These are phyloP conservation scores for Clarias batrachus DNA, from an alignment of 2,113 vertebrate species.

Conservation along the genomic window DNA sequence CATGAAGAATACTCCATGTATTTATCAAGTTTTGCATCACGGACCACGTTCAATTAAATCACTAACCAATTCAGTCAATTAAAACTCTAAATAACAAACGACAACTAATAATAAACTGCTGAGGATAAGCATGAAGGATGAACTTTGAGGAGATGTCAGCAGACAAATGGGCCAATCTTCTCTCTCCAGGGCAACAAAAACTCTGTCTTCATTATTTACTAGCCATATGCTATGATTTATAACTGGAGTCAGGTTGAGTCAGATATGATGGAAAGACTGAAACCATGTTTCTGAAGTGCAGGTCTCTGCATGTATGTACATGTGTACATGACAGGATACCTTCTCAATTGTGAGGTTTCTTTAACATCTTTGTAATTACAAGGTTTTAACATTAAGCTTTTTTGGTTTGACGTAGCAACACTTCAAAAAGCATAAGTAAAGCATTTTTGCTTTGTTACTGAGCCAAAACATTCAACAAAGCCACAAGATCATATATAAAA, in stretches of 20 bases:
- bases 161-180: constrained; percentile 24
- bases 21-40: background rate
- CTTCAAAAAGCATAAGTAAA: constrained; percentile 40
- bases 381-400: constrained; percentile 17
- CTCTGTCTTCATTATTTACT: constrained; percentile 62
- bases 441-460: constrained; percentile 22
- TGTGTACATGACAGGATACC: constrained; percentile 9
- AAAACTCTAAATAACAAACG: background rate
- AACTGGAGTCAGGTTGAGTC: constrained; percentile 53
- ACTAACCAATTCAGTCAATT: background rate
- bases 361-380: constrained; percentile 34
- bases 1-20: background rate
- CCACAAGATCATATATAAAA: constrained; percentile 5
- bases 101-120: background rate
- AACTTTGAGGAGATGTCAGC: constrained; percentile 20
- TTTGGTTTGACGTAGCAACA: constrained; percentile 28
- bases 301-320: constrained; percentile 15
- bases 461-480: constrained; percentile 1
- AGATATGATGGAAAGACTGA: constrained; percentile 35
- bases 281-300: constrained; percentile 12
- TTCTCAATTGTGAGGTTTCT: constrained; percentile 1
- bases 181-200: constrained; percentile 39
- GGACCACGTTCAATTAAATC: background rate
- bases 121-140: background rate
- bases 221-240: constrained; percentile 70